Conservation (phyloP, 2,888 invertebrate species). For the Ophioninae sp. region DNA sequence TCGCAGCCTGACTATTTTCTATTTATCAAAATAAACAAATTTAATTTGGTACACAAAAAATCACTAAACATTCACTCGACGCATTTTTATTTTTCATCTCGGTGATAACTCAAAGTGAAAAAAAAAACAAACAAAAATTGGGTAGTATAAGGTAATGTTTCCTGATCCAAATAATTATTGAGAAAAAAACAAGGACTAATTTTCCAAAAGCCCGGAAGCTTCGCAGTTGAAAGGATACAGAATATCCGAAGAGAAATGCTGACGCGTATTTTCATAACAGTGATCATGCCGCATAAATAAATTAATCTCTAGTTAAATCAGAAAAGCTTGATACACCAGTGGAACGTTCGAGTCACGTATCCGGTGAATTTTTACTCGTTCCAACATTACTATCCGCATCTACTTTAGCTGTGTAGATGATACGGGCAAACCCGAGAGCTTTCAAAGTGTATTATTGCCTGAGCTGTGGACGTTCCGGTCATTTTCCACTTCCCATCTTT, state of each 20-base stretch:
- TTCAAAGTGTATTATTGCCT: conserved; percentile 48
- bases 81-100: background rate
- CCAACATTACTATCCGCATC: conserved; percentile 24
- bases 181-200: too few relatives aligned
- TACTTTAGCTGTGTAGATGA: conserved; percentile 28
- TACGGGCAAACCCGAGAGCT: background rate
- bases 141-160: background rate
- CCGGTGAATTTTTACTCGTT: conserved; percentile 11
- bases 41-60: too few relatives aligned
- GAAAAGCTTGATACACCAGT: background rate
- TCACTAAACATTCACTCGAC: background rate
- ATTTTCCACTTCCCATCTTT: conserved; percentile 49
- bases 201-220: background rate
- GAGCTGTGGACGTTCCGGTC: conserved; percentile 44
- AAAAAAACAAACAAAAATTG: background rate
- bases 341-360: background rate
- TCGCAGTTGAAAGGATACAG: background rate
- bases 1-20: background rate
- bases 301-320: background rate
- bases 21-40: too few relatives aligned
- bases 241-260: background rate
- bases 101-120: background rate
- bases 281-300: background rate
- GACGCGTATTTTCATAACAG: background rate
- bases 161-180: background rate